Base-by-base conservation (phyloP, 2,797 vertebrate species). In the Gobionotothen gibberifrons region DNA sequence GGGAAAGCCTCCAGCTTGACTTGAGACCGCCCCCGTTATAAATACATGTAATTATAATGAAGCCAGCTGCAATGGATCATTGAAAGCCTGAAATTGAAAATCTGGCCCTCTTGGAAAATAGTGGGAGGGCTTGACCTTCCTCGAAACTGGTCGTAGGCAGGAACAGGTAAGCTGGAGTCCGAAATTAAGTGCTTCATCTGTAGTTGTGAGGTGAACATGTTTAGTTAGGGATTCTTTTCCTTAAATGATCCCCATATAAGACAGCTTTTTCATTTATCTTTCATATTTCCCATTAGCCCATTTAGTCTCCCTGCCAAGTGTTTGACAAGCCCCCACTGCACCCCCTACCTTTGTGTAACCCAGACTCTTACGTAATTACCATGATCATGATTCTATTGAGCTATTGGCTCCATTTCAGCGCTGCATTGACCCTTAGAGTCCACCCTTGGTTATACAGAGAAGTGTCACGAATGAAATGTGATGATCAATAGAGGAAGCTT, bases 401-500 rank as follows among this genome's bases (percentile, higher is more conserved):
- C 79, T 74, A 60, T 74, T 76, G 83, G 79, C 86, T 92, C 85
- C 32, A 40, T 89, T 86, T 87, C 76, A 86, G 76, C 74, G 55
- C 62, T 73, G 60, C 64, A 76, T 52, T 84, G 86, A 83, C 71
- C 76, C 81, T 60, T 42, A 58, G 74, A 77, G 63, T 78, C 54
- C 76, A 71, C 47, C 75, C 54, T 63, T 46, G 48, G 74, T 81
- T 79, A 76, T 62, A 59, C 58, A 57, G 58, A 69, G 73, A 84
- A 72, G 72, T 85, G 84, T 68, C 29, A 43, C 81, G 92, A 90
- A 93, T 90, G 78, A 87, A 76, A 72, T 70, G 42, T 72, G 82
- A 92, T 72, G 82, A 92, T 95, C 92, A 85, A 93, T 91, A 78
- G 47, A 78, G 58, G 78, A 79, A 88, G 63, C 47, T 68, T 84